These are phyloP conservation scores for Xiphias gladius DNA, from an alignment of 2,113 vertebrate species.

Conservation along the genomic window DNA sequence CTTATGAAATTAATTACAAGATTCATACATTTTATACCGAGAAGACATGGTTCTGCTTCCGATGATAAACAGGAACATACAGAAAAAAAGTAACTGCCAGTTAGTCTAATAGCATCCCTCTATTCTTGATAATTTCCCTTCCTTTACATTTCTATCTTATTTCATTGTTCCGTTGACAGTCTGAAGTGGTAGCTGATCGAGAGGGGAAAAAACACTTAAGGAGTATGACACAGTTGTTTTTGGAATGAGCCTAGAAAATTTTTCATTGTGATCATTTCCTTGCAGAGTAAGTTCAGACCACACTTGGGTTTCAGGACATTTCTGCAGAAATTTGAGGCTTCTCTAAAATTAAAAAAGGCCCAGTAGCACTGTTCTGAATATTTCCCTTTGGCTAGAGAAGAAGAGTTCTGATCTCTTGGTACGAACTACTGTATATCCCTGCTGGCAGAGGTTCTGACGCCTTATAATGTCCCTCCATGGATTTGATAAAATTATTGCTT, in stretches of 20 bases:
- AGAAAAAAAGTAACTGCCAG: constrained; percentile 40
- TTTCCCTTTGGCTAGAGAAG: constrained; percentile 76
- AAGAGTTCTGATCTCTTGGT: constrained; percentile 75
- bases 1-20: neutral
- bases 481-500: constrained; percentile 78
- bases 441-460: constrained; percentile 76
- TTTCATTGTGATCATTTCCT: constrained; percentile 62
- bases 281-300: constrained; percentile 53
- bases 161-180: constrained; percentile 28
- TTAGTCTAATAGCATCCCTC: constrained; percentile 45
- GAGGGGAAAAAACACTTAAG: constrained; percentile 22
- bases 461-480: constrained; percentile 74
- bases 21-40: neutral
- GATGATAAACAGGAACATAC: constrained; percentile 36
- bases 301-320: constrained; percentile 59
- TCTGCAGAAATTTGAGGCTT: constrained; percentile 51
- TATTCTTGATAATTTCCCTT: constrained; percentile 39
- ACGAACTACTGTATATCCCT: constrained; percentile 59
- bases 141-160: constrained; percentile 34
- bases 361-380: constrained; percentile 73
- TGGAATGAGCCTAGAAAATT: constrained; percentile 41
- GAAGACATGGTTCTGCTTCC: neutral
- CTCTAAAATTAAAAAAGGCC: constrained; percentile 66
- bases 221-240: constrained; percentile 53
- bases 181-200: constrained; percentile 58